Percentiles rank a stretch among this genome's conserved stretches.
phyloP scores from a whole-genome alignment of 2,797 vertebrate species.

The Falco rusticolus region DNA sequence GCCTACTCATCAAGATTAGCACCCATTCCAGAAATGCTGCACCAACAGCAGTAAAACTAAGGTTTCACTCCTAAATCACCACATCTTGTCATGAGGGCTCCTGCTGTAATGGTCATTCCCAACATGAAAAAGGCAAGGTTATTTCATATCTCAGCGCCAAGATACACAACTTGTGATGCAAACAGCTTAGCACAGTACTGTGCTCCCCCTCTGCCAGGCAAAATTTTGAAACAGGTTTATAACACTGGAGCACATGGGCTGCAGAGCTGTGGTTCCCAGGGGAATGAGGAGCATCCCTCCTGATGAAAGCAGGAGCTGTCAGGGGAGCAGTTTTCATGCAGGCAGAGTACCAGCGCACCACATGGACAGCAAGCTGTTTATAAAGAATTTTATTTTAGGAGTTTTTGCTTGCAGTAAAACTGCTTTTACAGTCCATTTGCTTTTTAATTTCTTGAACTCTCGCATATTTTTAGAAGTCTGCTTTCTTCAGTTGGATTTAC shows the following conservation, averaged over 20 bases:
- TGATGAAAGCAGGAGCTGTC: neutral
- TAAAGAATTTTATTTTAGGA: conserved; percentile 6
- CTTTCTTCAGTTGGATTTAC: conserved; percentile 9
- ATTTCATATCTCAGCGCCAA: neutral
- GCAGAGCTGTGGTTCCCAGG: neutral
- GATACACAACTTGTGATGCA: neutral
- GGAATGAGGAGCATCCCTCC: neutral
- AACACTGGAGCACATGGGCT: neutral
- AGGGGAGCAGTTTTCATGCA: neutral
- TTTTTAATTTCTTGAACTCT: conserved; percentile 47
- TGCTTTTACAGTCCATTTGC: conserved; percentile 35
- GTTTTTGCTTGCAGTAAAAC: conserved; percentile 5
- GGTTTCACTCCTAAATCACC: conserved; percentile 10
- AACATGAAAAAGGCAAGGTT: neutral
- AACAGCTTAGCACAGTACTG: neutral
- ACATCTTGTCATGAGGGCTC: neutral
- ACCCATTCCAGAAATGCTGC: conserved; percentile 27
- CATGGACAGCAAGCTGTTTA: neutral
- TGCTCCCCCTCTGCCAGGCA: neutral
- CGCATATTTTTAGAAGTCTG: neutral
- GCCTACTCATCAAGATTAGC: conserved; percentile 52
- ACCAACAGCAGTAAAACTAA: conserved; percentile 58
- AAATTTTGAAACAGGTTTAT: neutral
- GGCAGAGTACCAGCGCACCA: neutral
- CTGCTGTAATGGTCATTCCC: neutral